Conservation (phyloP, 2,797 vertebrate genomes). For the Loriculus beryllinus region DNA sequence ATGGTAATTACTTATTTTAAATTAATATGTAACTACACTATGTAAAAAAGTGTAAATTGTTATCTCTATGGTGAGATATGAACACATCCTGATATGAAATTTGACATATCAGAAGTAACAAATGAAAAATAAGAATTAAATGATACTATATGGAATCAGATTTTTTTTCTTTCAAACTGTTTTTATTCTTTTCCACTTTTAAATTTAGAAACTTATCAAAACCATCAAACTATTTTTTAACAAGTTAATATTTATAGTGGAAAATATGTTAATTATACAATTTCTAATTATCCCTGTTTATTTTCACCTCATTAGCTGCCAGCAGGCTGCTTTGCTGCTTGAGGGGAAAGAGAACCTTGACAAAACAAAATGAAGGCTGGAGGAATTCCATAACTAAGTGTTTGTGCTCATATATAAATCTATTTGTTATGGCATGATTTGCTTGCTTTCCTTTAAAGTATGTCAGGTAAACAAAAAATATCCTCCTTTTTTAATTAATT, state of each 20-base stretch:
- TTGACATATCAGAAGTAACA: neutral
- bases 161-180: neutral
- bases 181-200: neutral
- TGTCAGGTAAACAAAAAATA: neutral
- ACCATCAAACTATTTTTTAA: neutral
- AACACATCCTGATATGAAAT: neutral
- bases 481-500: slow-evolving; percentile 20
- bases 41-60: neutral
- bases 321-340: neutral
- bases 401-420: neutral
- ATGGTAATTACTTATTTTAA: neutral
- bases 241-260: slow-evolving; percentile 1
- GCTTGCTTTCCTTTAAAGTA: neutral
- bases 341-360: slow-evolving; percentile 17
- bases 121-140: neutral
- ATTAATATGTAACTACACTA: neutral
- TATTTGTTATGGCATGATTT: slow-evolving; percentile 20
- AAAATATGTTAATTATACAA: slow-evolving; percentile 10
- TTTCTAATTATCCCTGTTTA: slow-evolving; percentile 9
- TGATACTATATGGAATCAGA: neutral
- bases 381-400: slow-evolving; percentile 13
- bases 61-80: neutral
- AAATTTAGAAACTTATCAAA: neutral
- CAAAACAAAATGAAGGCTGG: slow-evolving; percentile 16
- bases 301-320: slow-evolving; percentile 42